Percentiles rank a stretch among this genome's conserved stretches.
Evolutionary conservation across 2,888 invertebrate species (phyloP).

Genomic region (Hydriomena furcata): DNA sequence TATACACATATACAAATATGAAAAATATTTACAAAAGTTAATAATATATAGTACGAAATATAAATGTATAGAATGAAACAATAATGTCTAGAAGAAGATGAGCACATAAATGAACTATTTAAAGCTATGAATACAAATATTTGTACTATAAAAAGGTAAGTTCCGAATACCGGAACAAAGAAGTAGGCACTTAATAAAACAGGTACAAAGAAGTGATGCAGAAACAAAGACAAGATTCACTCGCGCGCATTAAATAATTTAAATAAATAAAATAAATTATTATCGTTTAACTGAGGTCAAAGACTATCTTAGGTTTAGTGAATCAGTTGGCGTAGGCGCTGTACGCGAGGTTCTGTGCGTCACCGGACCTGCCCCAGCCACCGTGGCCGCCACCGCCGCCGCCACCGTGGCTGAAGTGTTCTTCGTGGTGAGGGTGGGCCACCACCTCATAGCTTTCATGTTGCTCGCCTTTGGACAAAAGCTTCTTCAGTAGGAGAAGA

Average conservation of each 20-base stretch:
- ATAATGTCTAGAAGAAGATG: constrained; percentile 55
- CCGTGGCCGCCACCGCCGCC: constrained; percentile 81
- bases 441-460: constrained; percentile 91
- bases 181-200: constrained; percentile 49
- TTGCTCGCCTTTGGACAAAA: constrained; percentile 86
- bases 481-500: constrained; percentile 86
- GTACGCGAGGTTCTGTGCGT: constrained; percentile 89
- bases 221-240: constrained; percentile 64
- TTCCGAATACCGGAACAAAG: constrained; percentile 7
- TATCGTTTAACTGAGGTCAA: constrained; percentile 71
- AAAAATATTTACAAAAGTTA: constrained; percentile 47
- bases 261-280: constrained; percentile 78
- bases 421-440: constrained; percentile 86
- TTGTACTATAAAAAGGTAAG: constrained; percentile 59
- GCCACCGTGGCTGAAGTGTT: constrained; percentile 79
- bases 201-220: constrained; percentile 60
- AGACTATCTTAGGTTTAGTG: constrained; percentile 27
- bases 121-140: constrained; percentile 61
- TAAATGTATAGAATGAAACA: constrained; percentile 34
- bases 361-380: constrained; percentile 86
- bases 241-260: constrained; percentile 65
- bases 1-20: constrained; percentile 73
- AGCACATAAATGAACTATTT: constrained; percentile 57
- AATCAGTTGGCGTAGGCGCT: constrained; percentile 82
- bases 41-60: constrained; percentile 25